These are phyloP conservation scores for Gari tellinella DNA, from an alignment of 2,888 invertebrate species.

Conservation along the genomic window DNA sequence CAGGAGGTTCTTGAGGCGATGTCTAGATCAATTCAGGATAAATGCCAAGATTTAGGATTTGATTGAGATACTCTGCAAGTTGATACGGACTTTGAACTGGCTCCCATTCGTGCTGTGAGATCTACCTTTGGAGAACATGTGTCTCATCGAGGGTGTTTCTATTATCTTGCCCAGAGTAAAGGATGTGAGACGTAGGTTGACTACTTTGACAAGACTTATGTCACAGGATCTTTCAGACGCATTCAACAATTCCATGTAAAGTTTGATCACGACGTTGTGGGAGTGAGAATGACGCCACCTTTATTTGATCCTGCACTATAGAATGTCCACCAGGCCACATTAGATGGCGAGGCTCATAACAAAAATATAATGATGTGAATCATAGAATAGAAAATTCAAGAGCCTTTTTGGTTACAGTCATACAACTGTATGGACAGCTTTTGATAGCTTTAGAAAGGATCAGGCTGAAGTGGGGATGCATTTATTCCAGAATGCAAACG, in stretches of 20 bases:
- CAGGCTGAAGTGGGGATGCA: constrained; percentile 1
- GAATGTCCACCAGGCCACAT: constrained; percentile 1
- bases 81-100: constrained; percentile 19
- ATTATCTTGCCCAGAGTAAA: constrained; percentile 20
- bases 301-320: background rate
- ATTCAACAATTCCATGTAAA: background rate
- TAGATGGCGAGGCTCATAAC: background rate
- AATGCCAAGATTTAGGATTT: constrained; percentile 13
- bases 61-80: constrained; percentile 5
- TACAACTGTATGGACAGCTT: constrained; percentile 11
- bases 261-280: background rate
- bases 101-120: constrained; percentile 3
- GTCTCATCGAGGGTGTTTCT: background rate
- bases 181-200: background rate
- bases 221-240: constrained; percentile 2
- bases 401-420: background rate
- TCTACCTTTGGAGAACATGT: constrained; percentile 20
- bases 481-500: background rate
- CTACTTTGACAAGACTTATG: constrained; percentile 11
- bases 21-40: background rate
- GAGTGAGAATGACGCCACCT: background rate
- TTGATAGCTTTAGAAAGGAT: constrained; percentile 1
- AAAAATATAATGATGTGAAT: constrained; percentile 3
- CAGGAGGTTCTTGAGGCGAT: constrained; percentile 17
- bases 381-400: background rate